Evolutionary conservation across 2,113 vertebrate genomes (phyloP).

Genomic region (Macroglossus sobrinus): DNA sequence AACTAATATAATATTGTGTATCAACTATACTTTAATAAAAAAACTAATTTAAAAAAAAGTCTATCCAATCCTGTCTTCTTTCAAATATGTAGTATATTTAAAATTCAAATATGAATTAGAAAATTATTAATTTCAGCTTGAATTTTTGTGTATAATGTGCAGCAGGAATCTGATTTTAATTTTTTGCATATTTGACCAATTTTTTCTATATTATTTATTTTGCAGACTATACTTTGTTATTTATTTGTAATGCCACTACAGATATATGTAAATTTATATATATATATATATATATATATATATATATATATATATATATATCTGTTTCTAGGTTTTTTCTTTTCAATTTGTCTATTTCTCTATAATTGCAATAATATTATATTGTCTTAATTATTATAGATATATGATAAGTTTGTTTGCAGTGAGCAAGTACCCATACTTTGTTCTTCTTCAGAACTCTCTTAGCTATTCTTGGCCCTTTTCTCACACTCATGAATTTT

Average conservation of each 20-base stretch:
- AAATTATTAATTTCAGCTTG: neutral
- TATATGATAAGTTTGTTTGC: neutral
- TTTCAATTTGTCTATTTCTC: neutral
- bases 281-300: no score
- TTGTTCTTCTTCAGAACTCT: neutral
- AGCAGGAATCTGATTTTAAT: neutral
- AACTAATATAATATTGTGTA: neutral
- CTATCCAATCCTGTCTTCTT: neutral
- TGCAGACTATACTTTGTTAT: neutral
- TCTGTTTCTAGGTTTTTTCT: neutral
- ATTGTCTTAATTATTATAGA: neutral
- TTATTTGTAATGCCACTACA: neutral
- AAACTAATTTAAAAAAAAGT: neutral
- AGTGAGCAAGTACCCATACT: neutral
- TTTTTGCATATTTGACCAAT: neutral
- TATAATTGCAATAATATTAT: neutral
- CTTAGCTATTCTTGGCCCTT: neutral
- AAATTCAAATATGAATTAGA: neutral
- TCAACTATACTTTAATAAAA: neutral
- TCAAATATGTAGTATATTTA: neutral
- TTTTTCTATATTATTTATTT: neutral
- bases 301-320: no score
- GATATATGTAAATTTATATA: neutral
- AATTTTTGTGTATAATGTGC: neutral
- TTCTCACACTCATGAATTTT: neutral